A percentile compares a stretch with the other conserved stretches of the same genome.
Evolutionary conservation across 2,888 invertebrate species (phyloP).

Genomic region (Ophraella communa): DNA sequence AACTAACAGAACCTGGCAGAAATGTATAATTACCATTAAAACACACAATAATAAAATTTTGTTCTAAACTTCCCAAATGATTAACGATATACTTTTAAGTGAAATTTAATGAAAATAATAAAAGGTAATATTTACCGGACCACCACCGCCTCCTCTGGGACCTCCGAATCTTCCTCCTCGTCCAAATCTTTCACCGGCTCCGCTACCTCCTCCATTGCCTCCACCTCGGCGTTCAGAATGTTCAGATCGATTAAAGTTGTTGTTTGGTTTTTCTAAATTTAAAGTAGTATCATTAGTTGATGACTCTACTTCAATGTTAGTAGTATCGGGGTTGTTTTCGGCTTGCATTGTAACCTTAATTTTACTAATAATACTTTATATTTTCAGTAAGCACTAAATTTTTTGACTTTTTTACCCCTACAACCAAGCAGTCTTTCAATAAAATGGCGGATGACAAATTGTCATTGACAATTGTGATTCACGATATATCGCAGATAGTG

Average conservation of each 20-base stretch:
- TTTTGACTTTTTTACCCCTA: not conserved
- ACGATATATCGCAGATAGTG: not conserved
- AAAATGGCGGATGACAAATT: not conserved
- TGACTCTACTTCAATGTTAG: conserved; percentile 29
- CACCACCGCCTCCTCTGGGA: conserved; percentile 38
- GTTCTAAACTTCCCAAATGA: no score
- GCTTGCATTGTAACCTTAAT: conserved; percentile 22
- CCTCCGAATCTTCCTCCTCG: conserved; percentile 38
- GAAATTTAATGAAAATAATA: not conserved
- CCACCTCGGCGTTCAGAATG: conserved; percentile 30
- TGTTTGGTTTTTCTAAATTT: conserved; percentile 21
- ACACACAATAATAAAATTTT: no score
- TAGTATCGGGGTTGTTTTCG: conserved; percentile 27
- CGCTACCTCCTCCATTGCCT: conserved; percentile 27
- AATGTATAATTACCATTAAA: no score
- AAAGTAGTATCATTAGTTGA: conserved; percentile 28
- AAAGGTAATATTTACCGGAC: conserved; percentile 44
- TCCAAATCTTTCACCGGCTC: conserved; percentile 38
- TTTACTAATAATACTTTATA: no score
- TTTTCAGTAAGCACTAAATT: not conserved
- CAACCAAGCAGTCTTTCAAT: not conserved
- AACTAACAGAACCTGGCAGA: no score
- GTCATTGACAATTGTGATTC: not conserved
- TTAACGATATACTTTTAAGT: not conserved
- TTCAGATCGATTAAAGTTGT: conserved; percentile 17